A percentile compares a stretch with the other conserved stretches of the same genome.
These are phyloP conservation scores for Psix sp. DNA, from an alignment of 1,140 invertebrate genomes.

Conservation along the genomic window DNA sequence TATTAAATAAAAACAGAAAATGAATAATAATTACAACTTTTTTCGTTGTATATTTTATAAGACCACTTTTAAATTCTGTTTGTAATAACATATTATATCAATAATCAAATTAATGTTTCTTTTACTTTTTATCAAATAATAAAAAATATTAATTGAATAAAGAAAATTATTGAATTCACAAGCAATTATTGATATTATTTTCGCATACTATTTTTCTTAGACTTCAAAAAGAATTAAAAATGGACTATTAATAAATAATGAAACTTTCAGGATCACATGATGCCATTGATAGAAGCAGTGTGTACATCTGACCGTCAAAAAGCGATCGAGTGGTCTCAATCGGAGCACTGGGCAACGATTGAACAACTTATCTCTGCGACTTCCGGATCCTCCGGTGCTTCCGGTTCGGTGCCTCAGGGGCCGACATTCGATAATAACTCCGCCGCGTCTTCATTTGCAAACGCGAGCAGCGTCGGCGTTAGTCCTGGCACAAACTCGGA, in stretches of 20 bases:
- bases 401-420: constrained; percentile 68
- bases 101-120: too few species aligned
- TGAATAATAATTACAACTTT: too few species aligned
- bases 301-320: constrained; percentile 82
- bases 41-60: too few species aligned
- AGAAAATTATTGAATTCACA: too few species aligned
- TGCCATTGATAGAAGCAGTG: constrained; percentile 86
- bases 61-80: too few species aligned
- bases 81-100: too few species aligned
- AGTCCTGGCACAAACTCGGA: constrained; percentile 64
- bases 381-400: constrained; percentile 73
- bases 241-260: neutral
- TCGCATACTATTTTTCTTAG: too few species aligned
- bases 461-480: constrained; percentile 59
- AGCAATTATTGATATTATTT: too few species aligned
- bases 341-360: constrained; percentile 92
- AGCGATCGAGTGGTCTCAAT: constrained; percentile 85
- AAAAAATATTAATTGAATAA: too few species aligned
- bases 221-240: too few species aligned
- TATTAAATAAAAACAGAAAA: too few species aligned
- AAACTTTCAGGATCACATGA: constrained; percentile 83
- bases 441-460: constrained; percentile 57
- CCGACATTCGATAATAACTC: constrained; percentile 62
- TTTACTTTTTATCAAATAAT: too few species aligned
- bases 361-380: constrained; percentile 88